These are phyloP conservation scores for Lanistes nyassanus DNA, from an alignment of 1,140 invertebrate species.

Conservation along the genomic window DNA sequence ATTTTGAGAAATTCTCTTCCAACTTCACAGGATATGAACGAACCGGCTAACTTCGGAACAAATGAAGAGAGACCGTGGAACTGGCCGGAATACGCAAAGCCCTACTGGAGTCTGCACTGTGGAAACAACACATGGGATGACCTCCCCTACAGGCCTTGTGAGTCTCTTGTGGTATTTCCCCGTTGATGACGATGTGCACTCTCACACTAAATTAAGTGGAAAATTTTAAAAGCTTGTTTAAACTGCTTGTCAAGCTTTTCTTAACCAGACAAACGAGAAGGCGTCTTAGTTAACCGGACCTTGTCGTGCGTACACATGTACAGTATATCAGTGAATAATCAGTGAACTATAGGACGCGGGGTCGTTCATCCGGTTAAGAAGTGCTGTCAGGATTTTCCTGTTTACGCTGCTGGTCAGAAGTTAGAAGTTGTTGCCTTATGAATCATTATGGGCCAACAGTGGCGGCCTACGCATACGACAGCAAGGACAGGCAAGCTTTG, in stretches of 20 bases:
- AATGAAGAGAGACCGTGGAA: constrained; percentile 65
- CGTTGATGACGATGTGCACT: no score
- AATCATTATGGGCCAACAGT: constrained; percentile 23
- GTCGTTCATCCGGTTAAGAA: no score
- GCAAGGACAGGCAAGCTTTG: constrained; percentile 28
- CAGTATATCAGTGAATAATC: no score
- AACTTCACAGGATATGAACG: constrained; percentile 67
- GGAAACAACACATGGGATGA: constrained; percentile 47
- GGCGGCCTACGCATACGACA: constrained; percentile 54
- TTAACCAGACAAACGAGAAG: no score
- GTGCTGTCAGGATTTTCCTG: not conserved
- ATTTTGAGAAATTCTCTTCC: no score
- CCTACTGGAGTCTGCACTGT: constrained; percentile 59
- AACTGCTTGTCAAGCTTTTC: no score
- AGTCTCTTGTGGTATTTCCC: constrained; percentile 13
- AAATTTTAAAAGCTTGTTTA: no score
- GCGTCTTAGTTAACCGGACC: no score
- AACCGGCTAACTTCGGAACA: constrained; percentile 67
- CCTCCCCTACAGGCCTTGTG: constrained; percentile 58
- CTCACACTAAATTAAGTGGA: no score
- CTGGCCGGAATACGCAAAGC: constrained; percentile 48
- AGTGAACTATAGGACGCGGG: no score
- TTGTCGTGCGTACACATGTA: no score
- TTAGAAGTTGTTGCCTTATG: not conserved
- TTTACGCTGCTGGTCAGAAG: not conserved